A percentile compares a stretch with the other conserved stretches of the same genome.
These are phyloP conservation scores for Synanthedon andrenaeformis DNA, from an alignment of 2,888 invertebrate species.

Conservation along the genomic window DNA sequence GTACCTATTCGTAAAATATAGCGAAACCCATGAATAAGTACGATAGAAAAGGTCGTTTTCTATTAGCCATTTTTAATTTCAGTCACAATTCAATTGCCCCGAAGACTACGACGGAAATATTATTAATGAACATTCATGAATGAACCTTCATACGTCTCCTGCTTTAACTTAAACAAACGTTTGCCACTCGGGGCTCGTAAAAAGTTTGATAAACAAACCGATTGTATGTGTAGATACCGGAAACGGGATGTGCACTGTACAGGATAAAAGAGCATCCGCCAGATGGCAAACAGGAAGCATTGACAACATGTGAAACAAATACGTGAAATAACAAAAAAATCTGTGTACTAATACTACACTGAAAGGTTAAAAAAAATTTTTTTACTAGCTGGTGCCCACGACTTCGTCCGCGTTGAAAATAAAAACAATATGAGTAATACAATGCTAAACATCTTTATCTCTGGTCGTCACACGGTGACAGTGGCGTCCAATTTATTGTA, in stretches of 20 bases:
- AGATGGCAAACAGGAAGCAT: conserved; percentile 41
- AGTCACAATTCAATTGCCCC: too few relatives aligned
- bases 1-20: not conserved
- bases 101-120: too few relatives aligned
- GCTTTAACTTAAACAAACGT: conserved; percentile 33
- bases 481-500: too few relatives aligned
- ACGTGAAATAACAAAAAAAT: too few relatives aligned
- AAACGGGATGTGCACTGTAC: conserved; percentile 23
- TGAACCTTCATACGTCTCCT: conserved; percentile 32
- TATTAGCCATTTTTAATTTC: not conserved
- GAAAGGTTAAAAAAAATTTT: too few relatives aligned
- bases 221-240: conserved; percentile 36
- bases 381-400: too few relatives aligned
- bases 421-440: too few relatives aligned
- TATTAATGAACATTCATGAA: conserved; percentile 24
- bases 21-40: not conserved
- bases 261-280: conserved; percentile 44
- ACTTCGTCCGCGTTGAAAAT: too few relatives aligned
- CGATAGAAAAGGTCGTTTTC: too few relatives aligned
- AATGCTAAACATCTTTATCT: too few relatives aligned
- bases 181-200: conserved; percentile 40
- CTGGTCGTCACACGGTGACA: too few relatives aligned
- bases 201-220: conserved; percentile 51
- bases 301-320: conserved; percentile 2
- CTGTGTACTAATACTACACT: too few relatives aligned